Percentiles rank a stretch among this genome's conserved stretches.
phyloP scores from a whole-genome alignment of 2,888 invertebrate species.

The Andrena chrysosceles region DNA sequence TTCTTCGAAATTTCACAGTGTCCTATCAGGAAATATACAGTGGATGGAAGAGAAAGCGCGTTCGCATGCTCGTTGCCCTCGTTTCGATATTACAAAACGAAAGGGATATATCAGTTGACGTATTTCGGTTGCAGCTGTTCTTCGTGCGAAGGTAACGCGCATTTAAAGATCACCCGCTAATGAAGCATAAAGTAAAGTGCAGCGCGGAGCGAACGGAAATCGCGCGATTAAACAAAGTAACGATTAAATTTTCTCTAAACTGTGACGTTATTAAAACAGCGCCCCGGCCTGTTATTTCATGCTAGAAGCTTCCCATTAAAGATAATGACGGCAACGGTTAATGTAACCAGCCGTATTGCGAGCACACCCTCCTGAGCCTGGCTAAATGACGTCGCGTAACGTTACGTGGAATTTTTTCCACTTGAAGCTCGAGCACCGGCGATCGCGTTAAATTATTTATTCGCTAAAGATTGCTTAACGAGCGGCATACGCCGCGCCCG shows the following conservation, averaged over 20 bases:
- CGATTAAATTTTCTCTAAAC: constrained; percentile 30
- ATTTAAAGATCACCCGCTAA: background rate
- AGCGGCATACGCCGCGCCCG: constrained; percentile 18
- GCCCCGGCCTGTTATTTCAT: constrained; percentile 10
- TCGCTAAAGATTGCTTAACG: constrained; percentile 57
- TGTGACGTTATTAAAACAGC: constrained; percentile 6
- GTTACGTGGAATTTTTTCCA: constrained; percentile 16
- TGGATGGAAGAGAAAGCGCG: too few species aligned
- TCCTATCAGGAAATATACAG: too few species aligned
- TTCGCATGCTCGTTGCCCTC: too few species aligned
- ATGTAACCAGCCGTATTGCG: constrained; percentile 17
- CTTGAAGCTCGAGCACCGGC: background rate
- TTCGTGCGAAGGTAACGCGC: background rate
- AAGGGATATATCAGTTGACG: too few species aligned
- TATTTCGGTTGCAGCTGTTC: too few species aligned
- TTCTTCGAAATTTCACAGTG: too few species aligned
- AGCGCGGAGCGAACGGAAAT: background rate
- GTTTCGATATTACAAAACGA: too few species aligned
- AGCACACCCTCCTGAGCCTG: background rate
- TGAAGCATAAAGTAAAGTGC: background rate
- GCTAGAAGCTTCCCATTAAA: constrained; percentile 13
- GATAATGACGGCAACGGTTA: constrained; percentile 36
- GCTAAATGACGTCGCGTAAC: constrained; percentile 21
- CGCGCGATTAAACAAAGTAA: constrained; percentile 19
- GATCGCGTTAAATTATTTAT: constrained; percentile 54